Conservation (phyloP, 2,113 vertebrate species). For the Petrocephalus microphthalmus region DNA sequence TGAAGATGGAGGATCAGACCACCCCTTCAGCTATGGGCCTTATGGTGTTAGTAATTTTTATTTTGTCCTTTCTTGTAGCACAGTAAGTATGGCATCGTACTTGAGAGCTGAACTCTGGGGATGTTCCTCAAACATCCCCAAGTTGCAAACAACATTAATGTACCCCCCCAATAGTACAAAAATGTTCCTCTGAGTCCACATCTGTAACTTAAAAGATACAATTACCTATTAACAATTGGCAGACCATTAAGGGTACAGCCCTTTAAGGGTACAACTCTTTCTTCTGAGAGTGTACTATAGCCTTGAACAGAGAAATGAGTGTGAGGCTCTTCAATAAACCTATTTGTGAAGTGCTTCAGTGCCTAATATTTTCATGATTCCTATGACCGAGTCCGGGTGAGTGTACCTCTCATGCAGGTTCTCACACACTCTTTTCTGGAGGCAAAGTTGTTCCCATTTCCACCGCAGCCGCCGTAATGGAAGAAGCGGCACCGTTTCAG, state of each 20-base stretch:
- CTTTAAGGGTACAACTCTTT: too few species aligned
- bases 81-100: too few species aligned
- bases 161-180: too few species aligned
- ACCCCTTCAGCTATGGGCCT: not conserved
- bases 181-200: too few species aligned
- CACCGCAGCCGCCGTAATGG: constrained; percentile 77
- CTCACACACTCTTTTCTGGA: constrained; percentile 58
- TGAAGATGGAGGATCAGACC: not conserved
- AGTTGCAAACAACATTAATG: too few species aligned
- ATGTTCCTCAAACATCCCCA: too few species aligned
- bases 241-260: too few species aligned
- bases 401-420: constrained; percentile 63
- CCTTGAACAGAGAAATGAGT: not conserved
- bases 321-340: not conserved
- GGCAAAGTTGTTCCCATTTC: constrained; percentile 82
- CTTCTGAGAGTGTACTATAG: not conserved
- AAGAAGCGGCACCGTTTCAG: constrained; percentile 65
- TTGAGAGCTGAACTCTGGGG: too few species aligned
- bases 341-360: too few species aligned
- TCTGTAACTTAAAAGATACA: too few species aligned
- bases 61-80: not conserved
- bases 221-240: too few species aligned
- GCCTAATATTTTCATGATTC: not conserved
- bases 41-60: not conserved
- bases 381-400: not conserved